Base-by-base conservation (phyloP, 2,888 invertebrate species). In the Apoda limacodes region DNA sequence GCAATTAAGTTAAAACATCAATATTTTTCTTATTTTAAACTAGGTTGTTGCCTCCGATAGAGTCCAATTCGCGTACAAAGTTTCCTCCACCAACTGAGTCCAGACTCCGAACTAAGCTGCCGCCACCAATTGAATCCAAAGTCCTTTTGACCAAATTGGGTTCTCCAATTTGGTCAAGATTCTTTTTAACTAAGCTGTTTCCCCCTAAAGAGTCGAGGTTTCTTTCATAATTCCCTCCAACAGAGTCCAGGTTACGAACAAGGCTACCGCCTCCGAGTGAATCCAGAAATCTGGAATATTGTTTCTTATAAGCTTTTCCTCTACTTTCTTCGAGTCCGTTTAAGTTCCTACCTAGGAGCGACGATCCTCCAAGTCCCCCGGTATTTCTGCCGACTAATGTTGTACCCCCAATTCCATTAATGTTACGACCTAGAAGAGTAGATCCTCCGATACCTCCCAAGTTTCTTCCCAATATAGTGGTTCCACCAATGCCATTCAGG, bases 21-120 rank as follows among this genome's bases (percentile, higher is more conserved):
- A 25, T 35, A 42, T 46, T 25, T 39, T 39, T 24, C 33, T 32
- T 29, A 24, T 39, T 51, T 62, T 55, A 68, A 26, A 74, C 60
- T 32, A 78, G 54, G 53, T 78, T 78, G 13, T 61, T 64, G 5
- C 74, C 78, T 25, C 74, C 75, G 13, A 76, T 48, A 19, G 66
- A 53, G 38, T 72, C 65, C 13, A 72, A 46, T 38, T 70, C 53
- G 27, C 81, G 63, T 5, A 80, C 66, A 11, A 82, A 63, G 52
- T 83, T 82, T 10, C 75, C 76, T 1, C 82, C 82, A 3, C 83
- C 83, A 4, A 83, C 56, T 2, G 76, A 67, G 43, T 83, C 82
- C 26, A 82, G 48, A 41, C 67, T 70, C 6, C 75, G 56, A 3
- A 75, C 68, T n/a, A 80, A 52, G 42, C 75, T 76, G 7, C 68